phyloP scores from a whole-genome alignment of 1,140 invertebrate species.

The Halictus rubicundus region DNA sequence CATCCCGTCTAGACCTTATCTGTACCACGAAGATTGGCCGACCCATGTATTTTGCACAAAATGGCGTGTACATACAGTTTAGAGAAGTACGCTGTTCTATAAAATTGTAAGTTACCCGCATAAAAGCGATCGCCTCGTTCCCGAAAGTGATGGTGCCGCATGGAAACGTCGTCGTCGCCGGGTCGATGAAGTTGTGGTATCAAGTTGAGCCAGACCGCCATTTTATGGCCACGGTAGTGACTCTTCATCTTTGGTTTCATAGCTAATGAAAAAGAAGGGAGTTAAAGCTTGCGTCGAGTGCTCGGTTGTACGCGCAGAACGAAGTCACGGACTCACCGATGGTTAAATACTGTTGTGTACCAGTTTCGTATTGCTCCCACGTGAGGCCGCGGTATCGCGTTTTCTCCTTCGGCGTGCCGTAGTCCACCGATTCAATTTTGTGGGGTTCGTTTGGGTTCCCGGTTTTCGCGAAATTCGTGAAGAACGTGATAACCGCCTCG shows the following conservation, averaged over 20 bases:
- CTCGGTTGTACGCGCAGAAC: neutral
- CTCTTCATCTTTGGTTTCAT: constrained; percentile 87
- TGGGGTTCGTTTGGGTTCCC: constrained; percentile 86
- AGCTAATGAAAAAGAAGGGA: constrained; percentile 81
- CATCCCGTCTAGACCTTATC: too few species aligned
- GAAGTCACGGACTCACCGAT: constrained; percentile 81
- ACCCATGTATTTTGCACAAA: too few species aligned
- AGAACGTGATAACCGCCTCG: constrained; percentile 87
- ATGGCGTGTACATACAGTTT: too few species aligned
- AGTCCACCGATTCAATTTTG: constrained; percentile 81
- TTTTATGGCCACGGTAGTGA: constrained; percentile 94
- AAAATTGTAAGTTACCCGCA: constrained; percentile 80
- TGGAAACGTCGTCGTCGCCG: constrained; percentile 87
- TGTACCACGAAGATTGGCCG: too few species aligned
- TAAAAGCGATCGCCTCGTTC: constrained; percentile 87
- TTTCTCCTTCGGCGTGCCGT: constrained; percentile 82
- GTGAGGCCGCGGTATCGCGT: constrained; percentile 82
- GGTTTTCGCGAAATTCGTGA: constrained; percentile 88
- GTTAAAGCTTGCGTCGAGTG: neutral
- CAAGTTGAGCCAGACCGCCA: constrained; percentile 95
- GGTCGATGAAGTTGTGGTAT: constrained; percentile 93
- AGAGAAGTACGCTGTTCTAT: too few species aligned
- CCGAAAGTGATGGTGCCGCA: constrained; percentile 89
- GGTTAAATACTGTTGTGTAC: constrained; percentile 88
- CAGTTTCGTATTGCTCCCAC: constrained; percentile 88